Evolutionary conservation across 30 jellyfish, hydroid and myxozoan genomes (phyloP), one percentile per base, ranked within the genome.

Genomic region (Morbakka virulenta): DNA sequence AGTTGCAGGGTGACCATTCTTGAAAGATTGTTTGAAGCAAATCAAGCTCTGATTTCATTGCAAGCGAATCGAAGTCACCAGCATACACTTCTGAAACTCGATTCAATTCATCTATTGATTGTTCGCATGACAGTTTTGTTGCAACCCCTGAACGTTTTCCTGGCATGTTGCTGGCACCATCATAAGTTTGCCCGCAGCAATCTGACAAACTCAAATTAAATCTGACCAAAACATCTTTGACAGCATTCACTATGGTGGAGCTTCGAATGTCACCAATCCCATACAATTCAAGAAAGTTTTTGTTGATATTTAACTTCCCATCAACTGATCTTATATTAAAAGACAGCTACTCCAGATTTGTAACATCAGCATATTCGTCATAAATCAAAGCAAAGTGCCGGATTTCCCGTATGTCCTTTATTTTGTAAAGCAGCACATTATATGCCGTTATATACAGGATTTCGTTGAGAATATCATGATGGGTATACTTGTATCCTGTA

Each of bases 91-190:
- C n/a, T n/a, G n/a, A n/a, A n/a, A n/a, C n/a, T n/a, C n/a, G 61
- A n/a, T 11, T 47, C n/a, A 11, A n/a, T 47, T 11, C 14, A n/a
- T 12, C 71, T 25, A 6, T 57, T 25, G 71, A 21, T 26, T 57
- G 71, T 4, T 57, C 71, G 25, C 28, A 6, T 32, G 11, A 17
- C 3, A 65, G 3, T n/a, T 12, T 12, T 65, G 77, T 65, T 67
- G 68, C 66, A 65, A 65, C 77, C 9, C 77, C 77, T 3, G 69
- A 65, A 6, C 68, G 67, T 28, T 14, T 65, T 6, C 77, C 77
- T 68, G 28, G 22, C 77, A 65, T 65, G 22, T 65, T 65, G 32
- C 77, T 65, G 65, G 77, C 77, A 14, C 68, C 68, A 22, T 65
- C 69, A 22, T 65, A 65, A 14, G 77, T 65, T 26, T 65, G 77